These are phyloP conservation scores for Phalanger gymnotis DNA, from an alignment of 2,797 vertebrate species.

Conservation along the genomic window DNA sequence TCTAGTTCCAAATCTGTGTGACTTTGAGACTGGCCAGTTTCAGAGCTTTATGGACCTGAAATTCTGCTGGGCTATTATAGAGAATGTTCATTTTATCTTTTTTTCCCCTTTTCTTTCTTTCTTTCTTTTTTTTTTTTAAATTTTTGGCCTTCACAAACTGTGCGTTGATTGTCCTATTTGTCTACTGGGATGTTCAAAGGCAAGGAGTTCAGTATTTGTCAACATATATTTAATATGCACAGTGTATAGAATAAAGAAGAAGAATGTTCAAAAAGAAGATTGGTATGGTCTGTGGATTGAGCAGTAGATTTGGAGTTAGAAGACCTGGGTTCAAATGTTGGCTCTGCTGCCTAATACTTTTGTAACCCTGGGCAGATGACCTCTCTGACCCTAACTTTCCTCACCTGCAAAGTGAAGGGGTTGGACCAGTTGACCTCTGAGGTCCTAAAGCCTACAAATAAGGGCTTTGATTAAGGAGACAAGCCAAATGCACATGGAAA, in stretches of 20 bases:
- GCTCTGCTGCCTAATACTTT: not conserved
- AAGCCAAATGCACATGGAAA: not conserved
- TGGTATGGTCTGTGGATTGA: not conserved
- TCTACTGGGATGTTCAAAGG: accelerated
- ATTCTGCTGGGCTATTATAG: not conserved
- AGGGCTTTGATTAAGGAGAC: not conserved
- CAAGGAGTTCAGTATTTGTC: not conserved
- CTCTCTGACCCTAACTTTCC: not conserved
- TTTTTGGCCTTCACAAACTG: not conserved
- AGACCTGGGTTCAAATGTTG: not conserved
- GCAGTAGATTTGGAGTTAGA: not conserved
- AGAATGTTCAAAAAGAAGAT: not conserved
- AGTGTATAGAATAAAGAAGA: not conserved
- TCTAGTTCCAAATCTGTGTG: slow-evolving; percentile 8
- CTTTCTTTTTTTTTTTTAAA: too few species aligned
- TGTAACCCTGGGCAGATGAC: not conserved
- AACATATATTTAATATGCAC: not conserved
- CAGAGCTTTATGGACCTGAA: not conserved
- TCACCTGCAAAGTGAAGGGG: not conserved
- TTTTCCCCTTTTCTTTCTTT: too few species aligned
- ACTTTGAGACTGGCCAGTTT: not conserved
- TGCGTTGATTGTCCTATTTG: not conserved
- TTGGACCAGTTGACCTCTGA: not conserved
- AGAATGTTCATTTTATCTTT: not conserved
- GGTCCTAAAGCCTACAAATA: not conserved